phyloP scores from a whole-genome alignment of 2,888 invertebrate genomes.

The Hydropsyche betteni region DNA sequence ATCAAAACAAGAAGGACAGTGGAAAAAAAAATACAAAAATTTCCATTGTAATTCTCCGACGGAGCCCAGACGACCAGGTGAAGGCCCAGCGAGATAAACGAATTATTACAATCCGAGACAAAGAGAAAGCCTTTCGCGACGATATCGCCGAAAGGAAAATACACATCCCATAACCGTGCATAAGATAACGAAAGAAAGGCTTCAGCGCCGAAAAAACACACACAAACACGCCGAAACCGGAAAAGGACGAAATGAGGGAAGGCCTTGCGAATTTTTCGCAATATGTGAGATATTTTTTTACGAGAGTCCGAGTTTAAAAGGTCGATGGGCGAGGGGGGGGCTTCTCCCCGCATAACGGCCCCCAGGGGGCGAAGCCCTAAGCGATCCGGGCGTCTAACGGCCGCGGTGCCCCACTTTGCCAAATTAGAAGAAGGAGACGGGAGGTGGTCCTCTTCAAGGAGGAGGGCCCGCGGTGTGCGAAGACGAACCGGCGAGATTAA shows the following conservation, averaged over 20 bases:
- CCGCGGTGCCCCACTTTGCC: constrained; percentile 37
- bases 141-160: too few relatives aligned
- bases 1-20: too few relatives aligned
- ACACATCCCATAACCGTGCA: too few relatives aligned
- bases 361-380: constrained; percentile 38
- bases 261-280: too few relatives aligned
- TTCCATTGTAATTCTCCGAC: constrained; percentile 18
- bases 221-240: too few relatives aligned
- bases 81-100: not conserved
- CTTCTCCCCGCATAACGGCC: constrained; percentile 8
- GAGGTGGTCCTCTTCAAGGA: not conserved
- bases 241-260: too few relatives aligned
- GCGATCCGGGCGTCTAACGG: constrained; percentile 39
- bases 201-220: too few relatives aligned
- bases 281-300: constrained; percentile 4
- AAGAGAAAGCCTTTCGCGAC: too few relatives aligned
- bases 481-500: constrained; percentile 15
- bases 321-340: not conserved
- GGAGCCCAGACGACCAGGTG: not conserved
- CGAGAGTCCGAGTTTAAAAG: constrained; percentile 11
- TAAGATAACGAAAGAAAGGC: too few relatives aligned
- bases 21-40: not conserved
- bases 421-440: constrained; percentile 34
- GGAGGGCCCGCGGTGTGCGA: not conserved
- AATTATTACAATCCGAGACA: not conserved